phyloP scores from a whole-genome alignment of 37 sponge, comb jelly and placozoan species.

The Hexactinellida sp. region DNA sequence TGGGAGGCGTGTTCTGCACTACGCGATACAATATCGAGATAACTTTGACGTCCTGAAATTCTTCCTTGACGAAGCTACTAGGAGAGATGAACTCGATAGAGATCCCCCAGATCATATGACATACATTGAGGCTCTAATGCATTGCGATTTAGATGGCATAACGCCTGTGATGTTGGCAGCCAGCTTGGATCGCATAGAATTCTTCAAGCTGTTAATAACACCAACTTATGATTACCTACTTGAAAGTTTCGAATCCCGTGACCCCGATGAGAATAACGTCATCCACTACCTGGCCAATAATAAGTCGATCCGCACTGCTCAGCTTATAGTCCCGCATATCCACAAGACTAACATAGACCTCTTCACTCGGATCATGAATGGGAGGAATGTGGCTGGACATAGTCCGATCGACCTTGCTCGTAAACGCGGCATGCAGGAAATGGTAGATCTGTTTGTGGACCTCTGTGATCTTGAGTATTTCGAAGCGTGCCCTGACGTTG shows the following conservation, averaged over 20 bases:
- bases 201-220: not conserved
- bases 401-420: not conserved
- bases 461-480: not conserved
- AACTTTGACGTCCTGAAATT: not conserved
- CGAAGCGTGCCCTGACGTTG: not conserved
- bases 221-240: not conserved
- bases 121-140: not conserved
- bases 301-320: not conserved
- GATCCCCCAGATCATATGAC: not conserved
- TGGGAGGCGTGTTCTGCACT: not conserved
- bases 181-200: not conserved
- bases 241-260: not conserved
- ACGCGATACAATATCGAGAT: not conserved
- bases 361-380: not conserved
- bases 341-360: not conserved
- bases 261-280: slow-evolving; percentile 4
- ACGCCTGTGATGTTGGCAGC: slow-evolving; percentile 1
- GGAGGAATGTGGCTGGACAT: not conserved
- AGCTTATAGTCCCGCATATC: not conserved
- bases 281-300: not conserved
- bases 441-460: not conserved
- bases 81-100: not conserved
- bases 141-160: not conserved
- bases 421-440: not conserved
- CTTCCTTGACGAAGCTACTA: not conserved